These are phyloP conservation scores for Lasioglossum malachurum DNA, from an alignment of 2,888 invertebrate genomes.

Conservation along the genomic window DNA sequence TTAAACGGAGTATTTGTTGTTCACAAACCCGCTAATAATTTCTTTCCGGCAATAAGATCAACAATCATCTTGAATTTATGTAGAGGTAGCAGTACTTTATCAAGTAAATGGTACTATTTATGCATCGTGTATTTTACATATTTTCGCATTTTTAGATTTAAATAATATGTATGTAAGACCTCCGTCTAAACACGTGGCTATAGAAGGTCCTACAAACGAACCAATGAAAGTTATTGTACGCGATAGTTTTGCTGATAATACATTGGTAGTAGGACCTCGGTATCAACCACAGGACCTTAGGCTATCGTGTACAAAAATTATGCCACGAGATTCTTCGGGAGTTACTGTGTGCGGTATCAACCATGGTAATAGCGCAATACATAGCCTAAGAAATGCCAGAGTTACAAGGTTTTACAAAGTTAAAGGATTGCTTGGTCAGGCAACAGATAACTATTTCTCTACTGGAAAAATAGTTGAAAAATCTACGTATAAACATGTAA, in stretches of 20 bases:
- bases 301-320: constrained; percentile 87
- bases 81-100: constrained; percentile 86
- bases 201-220: constrained; percentile 88
- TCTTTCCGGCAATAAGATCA: constrained; percentile 86
- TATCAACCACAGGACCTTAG: constrained; percentile 90
- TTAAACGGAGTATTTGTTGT: constrained; percentile 92
- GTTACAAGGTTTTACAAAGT: constrained; percentile 90
- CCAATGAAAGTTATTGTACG: constrained; percentile 87
- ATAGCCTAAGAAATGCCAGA: constrained; percentile 87
- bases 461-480: constrained; percentile 90
- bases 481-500: constrained; percentile 90
- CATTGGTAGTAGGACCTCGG: constrained; percentile 91
- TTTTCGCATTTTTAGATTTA: constrained; percentile 87
- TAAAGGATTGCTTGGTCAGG: constrained; percentile 91
- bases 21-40: constrained; percentile 90
- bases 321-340: constrained; percentile 90
- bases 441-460: constrained; percentile 90
- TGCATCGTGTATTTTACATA: background rate
- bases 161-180: constrained; percentile 89
- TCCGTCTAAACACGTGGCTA: constrained; percentile 87
- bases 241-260: constrained; percentile 91
- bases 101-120: background rate
- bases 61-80: constrained; percentile 88
- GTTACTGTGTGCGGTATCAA: constrained; percentile 92
- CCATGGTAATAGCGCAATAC: constrained; percentile 87